Evolutionary conservation across 1,140 invertebrate species (phyloP), one percentile per base, ranked within the genome.

Genomic region (Coenobita brevimanus): DNA sequence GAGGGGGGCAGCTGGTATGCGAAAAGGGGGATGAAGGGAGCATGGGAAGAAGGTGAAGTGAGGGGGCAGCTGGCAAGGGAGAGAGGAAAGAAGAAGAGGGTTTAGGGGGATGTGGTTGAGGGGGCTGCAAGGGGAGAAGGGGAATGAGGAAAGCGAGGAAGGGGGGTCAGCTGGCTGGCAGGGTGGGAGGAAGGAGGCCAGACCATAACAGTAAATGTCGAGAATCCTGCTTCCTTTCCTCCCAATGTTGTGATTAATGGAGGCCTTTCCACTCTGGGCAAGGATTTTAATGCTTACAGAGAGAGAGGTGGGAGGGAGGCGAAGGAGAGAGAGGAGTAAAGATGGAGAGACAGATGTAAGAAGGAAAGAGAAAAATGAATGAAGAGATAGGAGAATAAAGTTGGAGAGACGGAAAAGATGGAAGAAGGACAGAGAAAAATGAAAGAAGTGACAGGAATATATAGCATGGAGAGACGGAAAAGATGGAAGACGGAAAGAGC

Each of bases 251-350:
- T 71, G 67, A 71, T 71, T 71, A 38, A 71, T 71, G 67, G 15
- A 10, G 10, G 1, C 67, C 67, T 71, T 71, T 71, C 30, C 24
- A 38, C 67, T 71, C 27, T 38, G 24, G 67, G 67, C 67, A 21
- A 71, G 67, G 30, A 33, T 71, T 71, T 71, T 71, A 71, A 71
- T 71, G 67, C 41, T 71, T 71, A 30, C 67, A 30, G 33, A 38
- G 36, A 24, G 36, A 38, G 33, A 13, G 67, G 1, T 30, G 41
- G 67, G 30, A 33, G 30, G 67, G 41, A 38, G 30, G n/a, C 15
- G 67, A 71, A 38, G 30, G n/a, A 21, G 67, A 71, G 30, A 21
- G 21, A 21, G 62, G 33, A 30, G 21, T 6, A 21, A 30, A 64
- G 62, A 21, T 6, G 21, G 62, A 64, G 62, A 21, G 62, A 64